Conservation (phyloP, 2,888 invertebrate species). For the Drosophila mimica region DNA sequence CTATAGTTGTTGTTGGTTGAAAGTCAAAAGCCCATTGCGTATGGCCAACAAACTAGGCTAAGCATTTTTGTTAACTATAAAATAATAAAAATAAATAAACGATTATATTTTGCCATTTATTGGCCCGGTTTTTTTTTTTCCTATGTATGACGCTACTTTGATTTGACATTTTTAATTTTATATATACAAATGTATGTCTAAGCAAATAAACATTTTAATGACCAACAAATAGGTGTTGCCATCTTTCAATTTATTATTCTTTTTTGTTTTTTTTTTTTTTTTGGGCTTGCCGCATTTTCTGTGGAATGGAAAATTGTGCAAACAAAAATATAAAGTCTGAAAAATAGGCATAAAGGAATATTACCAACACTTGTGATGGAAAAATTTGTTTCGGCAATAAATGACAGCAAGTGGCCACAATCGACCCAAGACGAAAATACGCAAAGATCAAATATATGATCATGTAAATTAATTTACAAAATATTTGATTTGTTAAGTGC, state of each 20-base stretch:
- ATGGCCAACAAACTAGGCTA: slow-evolving; percentile 42
- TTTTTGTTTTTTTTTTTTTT: slow-evolving; percentile 4
- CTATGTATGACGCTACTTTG: slow-evolving; percentile 50
- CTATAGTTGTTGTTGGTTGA: slow-evolving; percentile 9
- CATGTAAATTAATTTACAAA: slow-evolving; percentile 67
- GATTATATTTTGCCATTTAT: slow-evolving; percentile 26
- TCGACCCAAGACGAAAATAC: slow-evolving; percentile 13
- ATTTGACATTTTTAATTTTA: slow-evolving; percentile 48
- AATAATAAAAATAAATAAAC: slow-evolving; percentile 29
- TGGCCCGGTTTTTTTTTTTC: slow-evolving; percentile 45
- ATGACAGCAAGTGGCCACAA: slow-evolving; percentile 18
- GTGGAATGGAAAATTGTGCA: slow-evolving; percentile 62
- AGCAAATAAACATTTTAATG: slow-evolving; percentile 58
- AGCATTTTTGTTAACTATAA: slow-evolving; percentile 51
- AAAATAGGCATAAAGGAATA: not conserved
- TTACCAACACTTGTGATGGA: slow-evolving; percentile 1
- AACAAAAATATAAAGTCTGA: not conserved
- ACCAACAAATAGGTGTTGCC: slow-evolving; percentile 53
- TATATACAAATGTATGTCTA: slow-evolving; percentile 5
- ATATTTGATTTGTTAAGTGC: slow-evolving; percentile 58
- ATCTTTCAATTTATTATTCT: slow-evolving; percentile 7
- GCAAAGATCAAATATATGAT: slow-evolving; percentile 51
- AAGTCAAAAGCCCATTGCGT: slow-evolving; percentile 18
- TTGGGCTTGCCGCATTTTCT: slow-evolving; percentile 60
- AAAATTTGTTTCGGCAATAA: slow-evolving; percentile 1